A percentile compares a stretch with the other conserved stretches of the same genome.
Evolutionary conservation across 2,113 vertebrate genomes (phyloP).

Genomic region (Stegastes partitus): DNA sequence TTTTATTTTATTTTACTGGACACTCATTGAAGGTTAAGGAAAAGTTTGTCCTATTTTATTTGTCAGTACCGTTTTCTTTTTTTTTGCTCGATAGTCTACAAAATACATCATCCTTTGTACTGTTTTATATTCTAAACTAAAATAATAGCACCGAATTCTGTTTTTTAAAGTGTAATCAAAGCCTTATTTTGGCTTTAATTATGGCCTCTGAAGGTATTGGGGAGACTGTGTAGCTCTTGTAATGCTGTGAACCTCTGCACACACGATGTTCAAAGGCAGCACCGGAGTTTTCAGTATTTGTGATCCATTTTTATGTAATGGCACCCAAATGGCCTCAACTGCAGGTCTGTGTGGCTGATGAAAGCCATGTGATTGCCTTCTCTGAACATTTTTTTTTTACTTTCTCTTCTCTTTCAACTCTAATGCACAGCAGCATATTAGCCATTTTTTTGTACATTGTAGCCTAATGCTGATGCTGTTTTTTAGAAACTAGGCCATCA

Average conservation of each 20-base stretch:
- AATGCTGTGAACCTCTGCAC: background rate
- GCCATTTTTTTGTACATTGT: background rate
- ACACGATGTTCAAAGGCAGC: conserved; percentile 41
- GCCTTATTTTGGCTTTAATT: conserved; percentile 17
- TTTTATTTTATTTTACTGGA: too few species aligned
- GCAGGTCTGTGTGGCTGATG: conserved; percentile 27
- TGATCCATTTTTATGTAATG: conserved; percentile 39
- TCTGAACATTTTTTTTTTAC: conserved; percentile 6
- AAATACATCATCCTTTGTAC: too few species aligned
- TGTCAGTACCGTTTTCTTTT: too few species aligned
- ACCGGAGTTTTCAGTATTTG: background rate
- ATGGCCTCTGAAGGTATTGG: background rate
- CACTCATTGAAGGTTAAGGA: too few species aligned
- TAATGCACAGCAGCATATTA: background rate
- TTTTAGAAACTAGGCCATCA: conserved; percentile 48
- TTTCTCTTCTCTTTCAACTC: background rate
- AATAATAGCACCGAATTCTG: background rate
- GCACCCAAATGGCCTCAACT: conserved; percentile 24
- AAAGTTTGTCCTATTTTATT: too few species aligned
- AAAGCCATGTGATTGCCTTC: conserved; percentile 32
- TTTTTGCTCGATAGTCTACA: too few species aligned
- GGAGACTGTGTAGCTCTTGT: conserved; percentile 6
- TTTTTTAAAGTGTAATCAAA: background rate
- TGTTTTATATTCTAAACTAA: background rate
- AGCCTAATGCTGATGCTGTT: conserved; percentile 5